Percentiles rank a stretch among this genome's conserved stretches.
These are phyloP conservation scores for Hedychridium roseum DNA, from an alignment of 2,888 invertebrate species.

Conservation along the genomic window DNA sequence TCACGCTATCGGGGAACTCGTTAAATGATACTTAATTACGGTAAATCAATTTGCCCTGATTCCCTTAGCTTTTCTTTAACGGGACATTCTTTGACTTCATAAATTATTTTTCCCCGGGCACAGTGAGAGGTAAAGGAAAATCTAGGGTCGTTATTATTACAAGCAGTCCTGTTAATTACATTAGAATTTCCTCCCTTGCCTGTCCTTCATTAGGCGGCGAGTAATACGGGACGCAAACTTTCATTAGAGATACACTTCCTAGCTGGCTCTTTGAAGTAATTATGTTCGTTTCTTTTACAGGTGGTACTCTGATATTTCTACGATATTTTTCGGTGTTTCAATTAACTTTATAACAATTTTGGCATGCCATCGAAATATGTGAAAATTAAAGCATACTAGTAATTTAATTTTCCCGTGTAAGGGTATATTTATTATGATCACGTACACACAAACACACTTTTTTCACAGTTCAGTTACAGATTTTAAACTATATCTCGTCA, in stretches of 20 bases:
- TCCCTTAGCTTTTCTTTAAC: too few species aligned
- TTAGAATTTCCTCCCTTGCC: constrained; percentile 31
- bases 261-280: constrained; percentile 35
- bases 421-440: too few species aligned
- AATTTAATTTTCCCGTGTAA: too few species aligned
- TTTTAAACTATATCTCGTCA: too few species aligned
- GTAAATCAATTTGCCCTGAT: too few species aligned
- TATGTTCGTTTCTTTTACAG: constrained; percentile 9
- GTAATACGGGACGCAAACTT: constrained; percentile 21
- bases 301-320: too few species aligned
- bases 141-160: constrained; percentile 24
- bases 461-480: too few species aligned
- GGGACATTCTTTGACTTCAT: too few species aligned
- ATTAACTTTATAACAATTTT: not conserved
- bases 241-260: constrained; percentile 32
- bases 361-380: not conserved
- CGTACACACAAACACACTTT: too few species aligned
- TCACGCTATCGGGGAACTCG: too few species aligned
- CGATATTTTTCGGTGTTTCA: too few species aligned
- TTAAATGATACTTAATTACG: too few species aligned
- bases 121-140: not conserved
- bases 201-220: constrained; percentile 34
- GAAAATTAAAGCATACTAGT: not conserved
- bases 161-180: constrained; percentile 30
- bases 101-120: not conserved